A percentile compares a stretch with the other conserved stretches of the same genome.
Evolutionary conservation across 2,113 vertebrate species (phyloP).

Genomic region (Chionomys nivalis): DNA sequence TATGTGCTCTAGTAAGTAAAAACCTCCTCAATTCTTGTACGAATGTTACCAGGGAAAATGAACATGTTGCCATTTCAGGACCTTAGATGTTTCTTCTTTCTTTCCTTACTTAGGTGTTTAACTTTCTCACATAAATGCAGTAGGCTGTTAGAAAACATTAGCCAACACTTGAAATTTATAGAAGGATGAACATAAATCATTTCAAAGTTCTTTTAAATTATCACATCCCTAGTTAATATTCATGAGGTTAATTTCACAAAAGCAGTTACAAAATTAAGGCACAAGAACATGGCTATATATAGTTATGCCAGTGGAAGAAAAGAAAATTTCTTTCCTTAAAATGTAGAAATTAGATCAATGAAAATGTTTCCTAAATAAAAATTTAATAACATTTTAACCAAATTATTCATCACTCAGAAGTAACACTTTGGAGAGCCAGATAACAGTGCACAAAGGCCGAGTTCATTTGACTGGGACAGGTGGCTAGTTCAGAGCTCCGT

Average conservation of each 20-base stretch:
- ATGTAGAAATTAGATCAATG: constrained; percentile 53
- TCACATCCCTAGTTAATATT: constrained; percentile 87
- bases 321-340: constrained; percentile 64
- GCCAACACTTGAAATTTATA: constrained; percentile 80
- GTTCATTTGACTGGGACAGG: constrained; percentile 93
- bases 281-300: constrained; percentile 74
- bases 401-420: constrained; percentile 86
- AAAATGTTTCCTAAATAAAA: constrained; percentile 72
- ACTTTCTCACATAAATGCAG: constrained; percentile 78
- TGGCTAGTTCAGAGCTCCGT: constrained; percentile 86
- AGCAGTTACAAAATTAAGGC: constrained; percentile 83
- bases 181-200: constrained; percentile 80
- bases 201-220: constrained; percentile 75
- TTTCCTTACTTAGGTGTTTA: constrained; percentile 64
- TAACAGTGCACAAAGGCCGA: constrained; percentile 85
- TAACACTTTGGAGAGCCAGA: constrained; percentile 81
- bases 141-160: constrained; percentile 76
- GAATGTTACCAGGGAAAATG: not conserved
- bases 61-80: constrained; percentile 6
- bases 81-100: constrained; percentile 48
- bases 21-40: not conserved
- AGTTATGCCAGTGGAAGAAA: constrained; percentile 54
- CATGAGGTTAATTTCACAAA: constrained; percentile 88
- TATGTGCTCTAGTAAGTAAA: constrained; percentile 21
- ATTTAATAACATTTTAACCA: constrained; percentile 85